phyloP scores from a whole-genome alignment of 1,140 invertebrate species.

The Conopomorpha cramerella region DNA sequence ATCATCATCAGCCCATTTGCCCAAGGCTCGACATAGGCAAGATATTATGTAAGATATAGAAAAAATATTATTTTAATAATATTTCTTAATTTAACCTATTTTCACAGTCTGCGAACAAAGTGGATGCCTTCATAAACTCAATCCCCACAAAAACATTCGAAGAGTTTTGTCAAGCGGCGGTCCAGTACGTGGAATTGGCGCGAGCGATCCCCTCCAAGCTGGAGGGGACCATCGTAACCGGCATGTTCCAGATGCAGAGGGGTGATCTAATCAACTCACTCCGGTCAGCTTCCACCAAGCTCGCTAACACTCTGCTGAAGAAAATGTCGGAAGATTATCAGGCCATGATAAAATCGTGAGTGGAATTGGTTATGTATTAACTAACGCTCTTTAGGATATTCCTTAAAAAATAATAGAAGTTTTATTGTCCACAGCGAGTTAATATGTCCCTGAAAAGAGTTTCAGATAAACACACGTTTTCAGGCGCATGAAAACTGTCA shows the following conservation, averaged over 20 bases:
- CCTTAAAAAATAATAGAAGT: too few relatives aligned
- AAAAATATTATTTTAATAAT: too few relatives aligned
- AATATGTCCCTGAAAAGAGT: too few relatives aligned
- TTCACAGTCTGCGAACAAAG: conserved; percentile 60
- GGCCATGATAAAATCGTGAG: conserved; percentile 74
- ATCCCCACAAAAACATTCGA: conserved; percentile 68
- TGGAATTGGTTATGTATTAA: too few relatives aligned
- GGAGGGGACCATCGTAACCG: conserved; percentile 72
- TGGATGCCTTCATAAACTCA: conserved; percentile 71
- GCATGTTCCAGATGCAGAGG: conserved; percentile 86
- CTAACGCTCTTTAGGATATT: too few relatives aligned
- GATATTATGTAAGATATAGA: conserved; percentile 2
- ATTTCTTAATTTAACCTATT: too few relatives aligned
- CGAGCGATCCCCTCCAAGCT: conserved; percentile 68
- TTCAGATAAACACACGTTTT: conserved; percentile 80
- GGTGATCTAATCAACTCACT: conserved; percentile 78
- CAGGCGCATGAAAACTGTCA: too few relatives aligned
- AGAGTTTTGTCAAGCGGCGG: conserved; percentile 67
- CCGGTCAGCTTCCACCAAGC: conserved; percentile 66
- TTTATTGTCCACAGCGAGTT: conserved; percentile 83
- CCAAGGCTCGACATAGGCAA: background rate
- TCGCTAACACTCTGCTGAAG: conserved; percentile 73
- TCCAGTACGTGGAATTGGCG: conserved; percentile 68
- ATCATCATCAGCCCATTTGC: background rate
- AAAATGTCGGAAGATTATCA: conserved; percentile 83